A percentile compares a stretch with the other conserved stretches of the same genome.
phyloP scores from a whole-genome alignment of 1,140 invertebrate species.

The Cryptotermes secundus region DNA sequence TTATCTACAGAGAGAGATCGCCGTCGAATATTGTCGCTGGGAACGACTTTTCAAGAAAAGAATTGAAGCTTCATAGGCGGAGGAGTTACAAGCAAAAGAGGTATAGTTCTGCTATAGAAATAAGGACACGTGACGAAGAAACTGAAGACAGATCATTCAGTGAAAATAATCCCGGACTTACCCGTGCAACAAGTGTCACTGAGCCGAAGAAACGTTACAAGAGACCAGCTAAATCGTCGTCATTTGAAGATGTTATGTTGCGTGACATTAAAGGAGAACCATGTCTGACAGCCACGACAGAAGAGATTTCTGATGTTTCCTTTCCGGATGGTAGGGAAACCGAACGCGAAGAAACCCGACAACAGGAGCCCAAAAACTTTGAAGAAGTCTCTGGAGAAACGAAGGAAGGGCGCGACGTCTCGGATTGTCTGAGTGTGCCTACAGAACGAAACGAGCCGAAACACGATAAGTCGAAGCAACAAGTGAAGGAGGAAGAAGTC shows the following conservation, averaged over 20 bases:
- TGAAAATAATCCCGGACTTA: not conserved
- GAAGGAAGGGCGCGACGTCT: conserved; percentile 17
- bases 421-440: not conserved
- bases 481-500: conserved; percentile 38
- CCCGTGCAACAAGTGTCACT: not conserved
- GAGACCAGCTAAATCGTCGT: not conserved
- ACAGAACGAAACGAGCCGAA: not conserved
- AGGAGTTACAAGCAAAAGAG: conserved; percentile 23
- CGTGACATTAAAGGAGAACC: not conserved
- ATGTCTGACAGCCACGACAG: too few species aligned
- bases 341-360: not conserved
- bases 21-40: not conserved
- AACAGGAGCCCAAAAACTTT: not conserved
- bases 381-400: conserved; percentile 40
- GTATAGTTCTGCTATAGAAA: not conserved
- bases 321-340: not conserved
- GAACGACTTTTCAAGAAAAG: conserved; percentile 27
- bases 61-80: conserved; percentile 1
- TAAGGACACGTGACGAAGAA: not conserved
- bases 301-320: not conserved
- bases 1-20: conserved; percentile 5
- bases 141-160: conserved; percentile 19
- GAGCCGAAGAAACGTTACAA: not conserved
- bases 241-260: not conserved
- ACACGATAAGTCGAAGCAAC: not conserved